These are phyloP conservation scores for Pogonomyrmex barbatus DNA, from an alignment of 1,140 invertebrate genomes.

Conservation along the genomic window DNA sequence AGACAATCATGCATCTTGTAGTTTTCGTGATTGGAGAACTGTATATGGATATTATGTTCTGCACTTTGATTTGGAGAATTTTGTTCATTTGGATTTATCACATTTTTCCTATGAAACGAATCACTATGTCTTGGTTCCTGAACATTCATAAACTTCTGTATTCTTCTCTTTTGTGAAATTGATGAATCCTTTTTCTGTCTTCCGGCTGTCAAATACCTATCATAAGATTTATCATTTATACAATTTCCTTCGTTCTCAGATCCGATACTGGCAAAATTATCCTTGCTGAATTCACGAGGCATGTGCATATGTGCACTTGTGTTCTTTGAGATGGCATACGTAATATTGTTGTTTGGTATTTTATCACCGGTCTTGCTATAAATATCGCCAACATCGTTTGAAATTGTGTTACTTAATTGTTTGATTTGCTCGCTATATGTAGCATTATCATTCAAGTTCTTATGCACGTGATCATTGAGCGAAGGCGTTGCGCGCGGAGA, in stretches of 20 bases:
- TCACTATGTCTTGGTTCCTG: constrained; percentile 69
- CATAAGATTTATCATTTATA: constrained; percentile 25
- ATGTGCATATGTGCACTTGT: constrained; percentile 18
- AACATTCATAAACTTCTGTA: constrained; percentile 61
- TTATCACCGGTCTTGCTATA: constrained; percentile 75
- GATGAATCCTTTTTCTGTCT: constrained; percentile 65
- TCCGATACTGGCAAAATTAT: constrained; percentile 23
- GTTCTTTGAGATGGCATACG: constrained; percentile 39
- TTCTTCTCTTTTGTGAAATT: constrained; percentile 65
- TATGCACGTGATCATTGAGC: constrained; percentile 79
- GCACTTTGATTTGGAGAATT: constrained; percentile 12
- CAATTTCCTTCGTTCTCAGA: constrained; percentile 51
- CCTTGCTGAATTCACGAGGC: constrained; percentile 13
- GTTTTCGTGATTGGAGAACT: constrained; percentile 62
- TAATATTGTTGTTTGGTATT: constrained; percentile 18
- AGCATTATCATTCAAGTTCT: constrained; percentile 72
- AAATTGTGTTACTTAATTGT: constrained; percentile 36
- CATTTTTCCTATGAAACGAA: constrained; percentile 48
- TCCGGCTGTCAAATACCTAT: neutral
- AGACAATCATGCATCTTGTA: constrained; percentile 59
- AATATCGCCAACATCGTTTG: constrained; percentile 73
- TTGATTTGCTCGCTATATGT: constrained; percentile 39
- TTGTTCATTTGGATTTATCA: constrained; percentile 49
- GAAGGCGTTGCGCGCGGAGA: constrained; percentile 72
- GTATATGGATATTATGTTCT: constrained; percentile 42